Evolutionary conservation across 2,797 vertebrate species (phyloP).

Genomic region (Chelonia mydas): DNA sequence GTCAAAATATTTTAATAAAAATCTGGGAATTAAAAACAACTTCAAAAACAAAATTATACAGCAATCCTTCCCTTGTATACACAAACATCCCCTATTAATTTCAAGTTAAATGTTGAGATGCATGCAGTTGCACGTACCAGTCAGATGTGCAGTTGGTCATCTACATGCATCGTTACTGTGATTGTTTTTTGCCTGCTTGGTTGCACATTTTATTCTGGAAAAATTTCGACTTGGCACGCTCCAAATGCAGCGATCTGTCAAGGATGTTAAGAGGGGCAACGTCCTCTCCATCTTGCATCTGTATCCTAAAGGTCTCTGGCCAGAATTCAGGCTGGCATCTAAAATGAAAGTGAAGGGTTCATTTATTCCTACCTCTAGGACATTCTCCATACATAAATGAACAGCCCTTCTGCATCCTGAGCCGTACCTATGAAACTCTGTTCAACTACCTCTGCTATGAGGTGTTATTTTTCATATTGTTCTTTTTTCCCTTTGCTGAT

Average conservation of each 20-base stretch:
- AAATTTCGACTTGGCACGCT: accelerated
- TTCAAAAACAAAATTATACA: neutral
- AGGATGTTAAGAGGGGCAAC: accelerated
- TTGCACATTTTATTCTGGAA: neutral
- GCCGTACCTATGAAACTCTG: accelerated
- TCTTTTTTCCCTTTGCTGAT: neutral
- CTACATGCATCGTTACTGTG: accelerated
- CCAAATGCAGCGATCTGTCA: accelerated
- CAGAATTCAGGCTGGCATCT: neutral
- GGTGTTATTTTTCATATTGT: neutral
- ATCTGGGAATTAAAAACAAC: neutral
- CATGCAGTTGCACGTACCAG: no score
- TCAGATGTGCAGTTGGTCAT: neutral
- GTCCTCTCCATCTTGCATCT: accelerated
- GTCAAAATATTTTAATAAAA: accelerated
- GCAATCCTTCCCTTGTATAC: neutral
- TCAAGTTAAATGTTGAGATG: neutral
- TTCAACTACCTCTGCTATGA: neutral
- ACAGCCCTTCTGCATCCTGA: neutral
- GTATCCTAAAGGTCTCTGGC: accelerated
- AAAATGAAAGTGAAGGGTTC: neutral
- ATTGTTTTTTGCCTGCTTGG: accelerated
- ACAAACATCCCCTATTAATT: accelerated
- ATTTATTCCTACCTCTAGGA: neutral
- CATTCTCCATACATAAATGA: neutral